Conservation (phyloP, 2,113 vertebrate species). For the Microtus montanus region DNA sequence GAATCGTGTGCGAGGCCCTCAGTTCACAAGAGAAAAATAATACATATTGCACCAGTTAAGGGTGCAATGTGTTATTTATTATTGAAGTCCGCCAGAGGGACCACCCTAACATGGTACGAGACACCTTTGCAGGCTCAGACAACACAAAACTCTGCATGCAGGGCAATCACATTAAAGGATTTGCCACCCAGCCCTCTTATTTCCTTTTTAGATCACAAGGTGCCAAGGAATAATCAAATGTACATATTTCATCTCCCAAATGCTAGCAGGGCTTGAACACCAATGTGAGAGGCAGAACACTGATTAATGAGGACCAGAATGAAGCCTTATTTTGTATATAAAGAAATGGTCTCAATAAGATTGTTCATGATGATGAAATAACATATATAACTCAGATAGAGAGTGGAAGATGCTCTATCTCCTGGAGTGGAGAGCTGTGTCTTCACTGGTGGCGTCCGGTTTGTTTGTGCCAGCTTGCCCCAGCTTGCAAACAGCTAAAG, state of each 20-base stretch:
- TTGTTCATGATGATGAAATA: not conserved
- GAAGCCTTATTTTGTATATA: slow-evolving; percentile 38
- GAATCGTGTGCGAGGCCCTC: not conserved
- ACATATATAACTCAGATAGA: not conserved
- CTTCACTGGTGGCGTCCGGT: not conserved
- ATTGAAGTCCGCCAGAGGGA: not conserved
- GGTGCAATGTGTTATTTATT: not conserved
- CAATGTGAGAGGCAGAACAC: not conserved
- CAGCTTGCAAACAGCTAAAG: slow-evolving; percentile 16
- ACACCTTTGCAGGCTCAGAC: slow-evolving; percentile 31
- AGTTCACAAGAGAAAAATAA: slow-evolving; percentile 44
- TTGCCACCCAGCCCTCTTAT: not conserved
- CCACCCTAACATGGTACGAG: not conserved
- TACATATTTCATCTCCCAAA: slow-evolving; percentile 20
- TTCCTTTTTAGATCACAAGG: slow-evolving; percentile 47
- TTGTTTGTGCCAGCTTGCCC: slow-evolving; percentile 65
- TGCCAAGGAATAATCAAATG: slow-evolving; percentile 52
- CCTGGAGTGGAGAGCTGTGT: not conserved
- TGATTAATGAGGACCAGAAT: not conserved
- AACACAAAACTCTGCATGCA: not conserved
- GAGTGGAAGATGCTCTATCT: not conserved
- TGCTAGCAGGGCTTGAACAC: not conserved
- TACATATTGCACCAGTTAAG: slow-evolving; percentile 4
- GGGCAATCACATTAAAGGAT: slow-evolving; percentile 51
- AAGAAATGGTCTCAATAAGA: slow-evolving; percentile 15